phyloP scores from a whole-genome alignment of 2,888 invertebrate species.

The Eumerus sabulonum region DNA sequence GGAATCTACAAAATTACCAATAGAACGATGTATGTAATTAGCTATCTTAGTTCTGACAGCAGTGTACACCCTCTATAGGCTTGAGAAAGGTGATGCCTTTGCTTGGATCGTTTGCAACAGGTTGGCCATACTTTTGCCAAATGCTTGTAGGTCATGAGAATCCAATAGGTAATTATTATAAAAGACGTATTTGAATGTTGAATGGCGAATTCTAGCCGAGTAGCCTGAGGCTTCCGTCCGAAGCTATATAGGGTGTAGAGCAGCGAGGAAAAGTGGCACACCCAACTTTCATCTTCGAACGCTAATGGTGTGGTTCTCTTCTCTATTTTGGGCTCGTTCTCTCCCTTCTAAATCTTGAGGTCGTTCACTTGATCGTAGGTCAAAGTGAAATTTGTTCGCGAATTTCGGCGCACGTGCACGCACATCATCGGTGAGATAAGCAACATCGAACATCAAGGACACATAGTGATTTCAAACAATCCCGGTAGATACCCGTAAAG shows the following conservation, averaged over 20 bases:
- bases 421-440: constrained; percentile 23
- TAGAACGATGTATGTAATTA: constrained; percentile 39
- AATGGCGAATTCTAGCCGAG: neutral
- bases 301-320: constrained; percentile 24
- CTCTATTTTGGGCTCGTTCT: constrained; percentile 10
- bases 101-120: neutral
- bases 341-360: constrained; percentile 6
- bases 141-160: constrained; percentile 53
- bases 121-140: constrained; percentile 20
- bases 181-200: too few relatives aligned
- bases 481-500: too few relatives aligned
- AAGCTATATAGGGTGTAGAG: constrained; percentile 15
- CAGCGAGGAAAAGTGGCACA: constrained; percentile 55
- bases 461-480: constrained; percentile 8
- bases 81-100: neutral
- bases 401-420: too few relatives aligned
- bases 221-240: constrained; percentile 1
- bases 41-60: constrained; percentile 10
- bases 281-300: constrained; percentile 60
- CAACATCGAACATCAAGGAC: constrained; percentile 1
- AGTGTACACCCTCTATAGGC: constrained; percentile 2
- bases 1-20: constrained; percentile 38
- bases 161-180: constrained; percentile 16
- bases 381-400: constrained; percentile 37
- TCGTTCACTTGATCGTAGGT: constrained; percentile 6